Conservation (phyloP, 2,888 invertebrate species). For the Melanostoma scalare region DNA sequence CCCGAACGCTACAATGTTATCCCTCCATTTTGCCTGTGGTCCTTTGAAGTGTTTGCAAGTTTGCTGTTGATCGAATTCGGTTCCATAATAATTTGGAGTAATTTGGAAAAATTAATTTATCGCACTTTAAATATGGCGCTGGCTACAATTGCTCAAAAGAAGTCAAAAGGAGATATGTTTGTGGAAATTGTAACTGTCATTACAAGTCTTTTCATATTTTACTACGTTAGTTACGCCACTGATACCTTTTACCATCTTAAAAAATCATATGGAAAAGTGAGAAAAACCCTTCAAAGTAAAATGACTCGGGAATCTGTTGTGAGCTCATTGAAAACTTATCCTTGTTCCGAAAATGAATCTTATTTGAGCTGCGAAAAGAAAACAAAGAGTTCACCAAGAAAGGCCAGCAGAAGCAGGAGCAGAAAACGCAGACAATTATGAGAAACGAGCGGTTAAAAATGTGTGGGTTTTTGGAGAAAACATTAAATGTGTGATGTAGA, state of each 20-base stretch:
- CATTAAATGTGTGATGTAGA: no score
- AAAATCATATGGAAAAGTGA: neutral
- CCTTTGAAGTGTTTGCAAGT: constrained; percentile 20
- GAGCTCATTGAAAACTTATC: no score
- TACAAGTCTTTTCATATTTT: constrained; percentile 2
- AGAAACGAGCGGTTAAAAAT: no score
- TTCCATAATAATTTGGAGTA: constrained; percentile 45
- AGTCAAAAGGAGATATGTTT: neutral
- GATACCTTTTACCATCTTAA: constrained; percentile 15
- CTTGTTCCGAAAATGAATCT: no score
- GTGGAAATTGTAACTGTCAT: constrained; percentile 7
- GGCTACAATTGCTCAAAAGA: neutral
- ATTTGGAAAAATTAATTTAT: constrained; percentile 42
- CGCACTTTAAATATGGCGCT: neutral
- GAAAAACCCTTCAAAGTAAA: no score
- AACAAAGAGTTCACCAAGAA: no score
- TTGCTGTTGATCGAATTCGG: constrained; percentile 44
- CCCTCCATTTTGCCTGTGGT: constrained; percentile 18
- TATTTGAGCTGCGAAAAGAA: no score
- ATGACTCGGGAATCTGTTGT: no score
- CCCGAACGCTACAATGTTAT: constrained; percentile 36
- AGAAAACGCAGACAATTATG: no score
- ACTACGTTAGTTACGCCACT: constrained; percentile 30
- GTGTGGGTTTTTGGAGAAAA: no score
- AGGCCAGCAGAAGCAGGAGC: no score